Base-by-base conservation (phyloP, 2,113 vertebrate species). In the Solenodon paradoxus region DNA sequence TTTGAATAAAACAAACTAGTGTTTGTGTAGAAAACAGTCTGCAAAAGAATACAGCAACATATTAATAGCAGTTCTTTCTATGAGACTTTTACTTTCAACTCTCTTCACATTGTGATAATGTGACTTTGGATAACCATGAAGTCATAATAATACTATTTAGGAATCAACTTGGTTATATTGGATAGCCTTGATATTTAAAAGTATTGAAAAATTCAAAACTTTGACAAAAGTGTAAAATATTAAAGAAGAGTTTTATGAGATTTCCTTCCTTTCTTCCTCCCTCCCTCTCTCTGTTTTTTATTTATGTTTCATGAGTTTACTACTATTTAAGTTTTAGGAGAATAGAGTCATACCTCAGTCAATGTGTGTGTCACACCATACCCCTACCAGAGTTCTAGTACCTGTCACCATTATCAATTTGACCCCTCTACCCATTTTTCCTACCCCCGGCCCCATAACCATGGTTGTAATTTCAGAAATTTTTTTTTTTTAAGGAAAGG, bases 161-260 rank as follows among this genome's bases (percentile, higher is more conserved):
- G 95, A 93, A 87, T 80, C 51, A 90, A 47, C 1, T 69, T 90
- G 61, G 53, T 68, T 88, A 24, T 72, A 90, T 12, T 81, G 30
- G 94, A 55, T 40, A 81, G 59, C 19, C 55, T 57, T 79, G 64
- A 72, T 89, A 86, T 71, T 94, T 90, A 47, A 95, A 85, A 66
- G 38, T 72, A 42, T 32, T 81, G 74, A 89, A 90, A 55, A 94
- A 42, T 55, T 81, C 16, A 38, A 85, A 94, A 94, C 30, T 82
- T 75, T 55, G 19, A 49, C 64, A 92, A 80, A 42, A 30, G 28
- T 45, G 28, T 51, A 49, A 95, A 95, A 49, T 88, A 64, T 63
- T n/a, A 19, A 92, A 64, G 17, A 86, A 12, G 42, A 87, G 7
- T 32, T 87, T 47, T 75, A 69, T 55, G 78, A 72, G 2, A 89